Evolutionary conservation across 2,888 invertebrate species (phyloP), one percentile per base, ranked within the genome.

Genomic region (Habroteleia sp.): DNA sequence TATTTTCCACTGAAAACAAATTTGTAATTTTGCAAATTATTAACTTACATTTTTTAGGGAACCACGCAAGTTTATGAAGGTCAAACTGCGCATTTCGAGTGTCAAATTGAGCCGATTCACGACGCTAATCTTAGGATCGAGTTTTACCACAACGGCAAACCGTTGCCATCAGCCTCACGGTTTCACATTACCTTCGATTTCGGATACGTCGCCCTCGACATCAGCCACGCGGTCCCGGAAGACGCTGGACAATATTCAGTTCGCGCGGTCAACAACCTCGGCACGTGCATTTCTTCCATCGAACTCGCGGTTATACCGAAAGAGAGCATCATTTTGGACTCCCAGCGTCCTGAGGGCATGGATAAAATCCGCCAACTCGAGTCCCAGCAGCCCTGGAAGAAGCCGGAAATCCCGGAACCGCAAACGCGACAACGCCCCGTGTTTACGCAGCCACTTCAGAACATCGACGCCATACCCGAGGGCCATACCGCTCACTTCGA

Each of bases 131-230:
- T 97, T 65, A 92, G 95, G 75, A 95, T 97, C 82, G 96, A 96
- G 88, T 96, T 96, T 89, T 97, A 94, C 86, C 97, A 97, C 84
- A 96, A 97, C 85, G 97, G 96, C 74, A 95, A 96, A 88, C 96
- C 97, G 52, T 90, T 97, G 84, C 95, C 94, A 86, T 96, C 96
- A 77, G 97, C 96, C 60, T 93, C 96, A 74, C 92, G 97, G 84
- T 97, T 96, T 93, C 97, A 97, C 89, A 96, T 96, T 84, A 96
- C 96, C 80, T 97, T 97, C 89, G 98, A 99, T 90, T 98, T 99
- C 91, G 99, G 99, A 82, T 98, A 98, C 83, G 96, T 98, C 80
- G 96, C 97, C 52, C 91, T 99, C 83, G 97, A 98, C 89, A 97
- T 99, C 84, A 93, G 94, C 79, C 97, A 98, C 87, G 94, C 95